Base-by-base conservation (phyloP, 2,113 vertebrate species). In the Cichladusa arquata region DNA sequence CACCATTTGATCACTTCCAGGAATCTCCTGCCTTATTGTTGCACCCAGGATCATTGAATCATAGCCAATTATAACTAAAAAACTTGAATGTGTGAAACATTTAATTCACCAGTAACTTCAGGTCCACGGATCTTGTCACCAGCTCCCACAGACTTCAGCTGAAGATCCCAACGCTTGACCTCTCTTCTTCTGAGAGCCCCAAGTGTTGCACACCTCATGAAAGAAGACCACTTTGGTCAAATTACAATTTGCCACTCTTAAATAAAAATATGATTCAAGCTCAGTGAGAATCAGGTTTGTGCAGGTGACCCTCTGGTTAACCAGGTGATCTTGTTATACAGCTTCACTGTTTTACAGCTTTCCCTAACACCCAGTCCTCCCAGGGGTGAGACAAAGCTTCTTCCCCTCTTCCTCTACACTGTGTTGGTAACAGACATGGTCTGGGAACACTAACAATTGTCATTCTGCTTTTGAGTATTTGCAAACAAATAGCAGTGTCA, bases 171-270 rank as follows among this genome's bases (percentile, higher is more conserved):
- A 12, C 1, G 1, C 16, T 45, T 62, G 22, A 24, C 24, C 24
- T 90, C 82, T 36, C 22, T 36, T 54, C 40, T 69, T 42, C 44
- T 18, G 26, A 79, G 16, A 61, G 25, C 14, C 51, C 34, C 36
- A 48, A 3, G 9, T 7, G 3, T 23, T 56, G 33, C 31, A 45
- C 2, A 22, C 0, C 4, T 26, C 23, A 15, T 18, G 25, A 48
- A 85, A 86, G 44, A 81, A 47, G 8, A 83, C 3, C 9, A 22
- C 25, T 40, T 19, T 26, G 38, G 22, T 11, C 28, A 67, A 91
- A 50, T 25, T 20, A 36, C 6, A 61, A 67, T 47, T 33, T 72
- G 24, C 23, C n/a, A 80, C 4, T 56, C 31, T 83, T 69, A 36
- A 69, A 57, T 7, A 6, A 88, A 83, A n/a, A 2, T 44, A 25